Conservation (phyloP, 2,113 vertebrate species). For the Hippocampus abdominalis region DNA sequence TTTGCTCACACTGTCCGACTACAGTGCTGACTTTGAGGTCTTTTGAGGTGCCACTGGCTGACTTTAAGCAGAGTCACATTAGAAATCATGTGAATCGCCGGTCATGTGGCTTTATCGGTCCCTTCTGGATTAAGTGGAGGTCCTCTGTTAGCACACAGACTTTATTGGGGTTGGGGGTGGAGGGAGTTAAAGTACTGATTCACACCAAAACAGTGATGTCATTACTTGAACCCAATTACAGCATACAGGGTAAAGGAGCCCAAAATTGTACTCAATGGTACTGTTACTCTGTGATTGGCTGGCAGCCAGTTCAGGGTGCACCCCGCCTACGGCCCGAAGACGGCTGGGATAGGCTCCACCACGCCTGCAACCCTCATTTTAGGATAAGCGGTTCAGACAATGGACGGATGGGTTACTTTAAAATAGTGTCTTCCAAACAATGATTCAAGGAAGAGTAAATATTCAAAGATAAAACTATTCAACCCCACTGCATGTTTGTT, state of each 20-base stretch:
- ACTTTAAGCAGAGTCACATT: constrained; percentile 58
- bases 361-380: no score
- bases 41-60: constrained; percentile 2
- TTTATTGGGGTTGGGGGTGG: not conserved
- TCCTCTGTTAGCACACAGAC: not conserved
- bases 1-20: not conserved
- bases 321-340: no score
- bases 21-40: not conserved
- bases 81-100: constrained; percentile 25
- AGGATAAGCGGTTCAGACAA: no score
- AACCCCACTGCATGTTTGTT: no score
- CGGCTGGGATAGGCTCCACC: no score
- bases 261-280: not conserved
- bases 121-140: not conserved
- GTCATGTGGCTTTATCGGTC: constrained; percentile 34
- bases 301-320: no score
- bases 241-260: not conserved
- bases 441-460: no score
- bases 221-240: not conserved
- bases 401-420: no score
- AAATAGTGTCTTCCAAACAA: not conserved
- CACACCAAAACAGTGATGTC: no score
- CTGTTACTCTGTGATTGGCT: not conserved
- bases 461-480: no score
- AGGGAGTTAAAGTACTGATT: no score